phyloP scores from a whole-genome alignment of 1,140 invertebrate species.

The Idris sp. region DNA sequence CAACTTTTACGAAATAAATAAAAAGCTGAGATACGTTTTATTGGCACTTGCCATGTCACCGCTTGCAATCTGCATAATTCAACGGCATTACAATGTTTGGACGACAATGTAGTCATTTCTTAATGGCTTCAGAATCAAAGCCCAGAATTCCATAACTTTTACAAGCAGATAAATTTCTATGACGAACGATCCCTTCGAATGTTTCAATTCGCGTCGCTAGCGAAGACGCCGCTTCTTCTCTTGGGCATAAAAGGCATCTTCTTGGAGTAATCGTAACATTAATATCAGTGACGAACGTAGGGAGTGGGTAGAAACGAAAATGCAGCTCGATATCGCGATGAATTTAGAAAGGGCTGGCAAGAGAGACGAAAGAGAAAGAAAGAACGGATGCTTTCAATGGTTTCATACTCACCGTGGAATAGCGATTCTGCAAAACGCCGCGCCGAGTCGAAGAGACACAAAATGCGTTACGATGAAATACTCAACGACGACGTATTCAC shows the following conservation, averaged over 20 bases:
- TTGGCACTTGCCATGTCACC: slow-evolving; percentile 49
- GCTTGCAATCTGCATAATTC: slow-evolving; percentile 59
- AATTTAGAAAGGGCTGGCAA: slow-evolving; percentile 44
- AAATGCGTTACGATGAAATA: slow-evolving; percentile 70
- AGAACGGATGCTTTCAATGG: slow-evolving; percentile 61
- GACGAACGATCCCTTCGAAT: slow-evolving; percentile 64
- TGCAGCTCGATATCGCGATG: slow-evolving; percentile 58
- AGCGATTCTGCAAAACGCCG: slow-evolving; percentile 63
- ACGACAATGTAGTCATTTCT: slow-evolving; percentile 62
- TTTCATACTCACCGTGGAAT: slow-evolving; percentile 60
- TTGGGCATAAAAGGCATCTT: slow-evolving; percentile 59
- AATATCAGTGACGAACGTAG: slow-evolving; percentile 64
- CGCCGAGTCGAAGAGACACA: slow-evolving; percentile 66
- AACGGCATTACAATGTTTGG: slow-evolving; percentile 50
- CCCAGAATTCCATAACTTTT: slow-evolving; percentile 62
- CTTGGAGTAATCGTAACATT: slow-evolving; percentile 65
- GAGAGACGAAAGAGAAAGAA: slow-evolving; percentile 50
- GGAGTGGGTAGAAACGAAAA: slow-evolving; percentile 52
- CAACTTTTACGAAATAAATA: slow-evolving; percentile 44
- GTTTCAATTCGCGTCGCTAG: slow-evolving; percentile 58
- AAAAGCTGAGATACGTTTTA: slow-evolving; percentile 48
- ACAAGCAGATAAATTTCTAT: slow-evolving; percentile 63
- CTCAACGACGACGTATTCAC: slow-evolving; percentile 69
- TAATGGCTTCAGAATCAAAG: slow-evolving; percentile 63
- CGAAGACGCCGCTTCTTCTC: slow-evolving; percentile 44